Evolutionary conservation across 2,797 vertebrate genomes (phyloP).

Genomic region (Bryconaethiops microstoma): DNA sequence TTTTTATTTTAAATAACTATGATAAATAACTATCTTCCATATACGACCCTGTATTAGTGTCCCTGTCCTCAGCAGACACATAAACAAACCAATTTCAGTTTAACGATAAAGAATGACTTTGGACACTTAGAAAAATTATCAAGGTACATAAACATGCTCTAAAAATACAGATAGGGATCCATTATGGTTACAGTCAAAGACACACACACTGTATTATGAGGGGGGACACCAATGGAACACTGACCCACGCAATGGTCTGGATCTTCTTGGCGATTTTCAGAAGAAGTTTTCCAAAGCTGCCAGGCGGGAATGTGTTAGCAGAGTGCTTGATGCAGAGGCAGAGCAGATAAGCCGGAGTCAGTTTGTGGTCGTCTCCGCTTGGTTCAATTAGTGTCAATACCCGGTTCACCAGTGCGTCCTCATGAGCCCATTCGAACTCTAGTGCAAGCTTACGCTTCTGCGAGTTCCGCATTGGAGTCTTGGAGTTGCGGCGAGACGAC

Average conservation of each 20-base stretch:
- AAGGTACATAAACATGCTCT: too few relatives aligned
- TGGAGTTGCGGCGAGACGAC: constrained; percentile 1
- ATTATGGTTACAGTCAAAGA: too few relatives aligned
- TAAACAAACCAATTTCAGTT: too few relatives aligned
- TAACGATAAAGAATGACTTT: too few relatives aligned
- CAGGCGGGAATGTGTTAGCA: constrained; percentile 83
- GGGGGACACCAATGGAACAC: constrained; percentile 50
- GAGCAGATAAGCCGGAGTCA: constrained; percentile 91
- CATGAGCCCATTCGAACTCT: constrained; percentile 85
- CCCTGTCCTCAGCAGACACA: too few relatives aligned
- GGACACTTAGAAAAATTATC: too few relatives aligned
- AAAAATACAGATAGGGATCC: too few relatives aligned
- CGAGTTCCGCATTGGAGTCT: constrained; percentile 46
- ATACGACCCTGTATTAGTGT: too few relatives aligned
- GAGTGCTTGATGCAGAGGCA: constrained; percentile 95
- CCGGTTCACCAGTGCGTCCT: constrained; percentile 86
- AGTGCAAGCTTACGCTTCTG: constrained; percentile 82
- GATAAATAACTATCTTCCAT: too few relatives aligned
- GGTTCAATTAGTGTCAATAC: constrained; percentile 91
- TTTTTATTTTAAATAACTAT: too few relatives aligned
- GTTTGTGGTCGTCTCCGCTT: constrained; percentile 87
- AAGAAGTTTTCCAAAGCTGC: constrained; percentile 89
- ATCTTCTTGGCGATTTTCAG: constrained; percentile 88
- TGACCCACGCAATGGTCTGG: constrained; percentile 91
- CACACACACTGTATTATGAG: neutral